Evolutionary conservation across 2,797 vertebrate species (phyloP), one percentile per base, ranked within the genome.

Genomic region (Cheirogaleus major): DNA sequence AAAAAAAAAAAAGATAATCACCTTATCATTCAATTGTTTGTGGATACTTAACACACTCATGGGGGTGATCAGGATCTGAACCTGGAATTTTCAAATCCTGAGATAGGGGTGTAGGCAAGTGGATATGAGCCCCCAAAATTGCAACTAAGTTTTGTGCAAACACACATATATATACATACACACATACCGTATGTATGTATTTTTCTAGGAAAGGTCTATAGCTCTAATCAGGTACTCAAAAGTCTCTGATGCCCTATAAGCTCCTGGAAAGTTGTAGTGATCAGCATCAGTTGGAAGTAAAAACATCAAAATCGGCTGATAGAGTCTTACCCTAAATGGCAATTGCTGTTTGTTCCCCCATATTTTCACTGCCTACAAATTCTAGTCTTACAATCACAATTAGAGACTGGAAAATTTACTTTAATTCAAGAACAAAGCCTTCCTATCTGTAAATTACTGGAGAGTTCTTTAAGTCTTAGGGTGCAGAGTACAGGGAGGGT

Each of bases 51-150:
- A 89, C 84, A 84, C 25, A 43, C 27, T 61, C 86, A n/a, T 12
- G 13, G 27, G n/a, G 5, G 57, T 41, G 41, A 87, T 17, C 10
- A 32, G 25, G 3, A 23, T 43, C 70, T 80, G 61, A 93, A 69
- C 20, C 17, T 81, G 81, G n/a, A 52, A 83, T 92, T 69, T 96
- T 76, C n/a, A 43, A 95, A 83, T 76, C 20, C 32, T 35, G 45
- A 85, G 18, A 52, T 32, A 76, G 9, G 35, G 5, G 4, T 35
- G 3, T n/a, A 55, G 25, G 27, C 7, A 73, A 59, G 5, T 12
- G 22, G n/a, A 0, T 43, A 27, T 32, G n/a, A 13, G 4, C 7
- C 23, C 27, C 23, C 50, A 6, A 61, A 73, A 55, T 7, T 72
- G 25, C 27, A 89, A 52, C 38, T 93, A 35, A 3, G 23, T 65